Base-by-base conservation (phyloP, 2,113 vertebrate species). In the Synchiropus splendidus region DNA sequence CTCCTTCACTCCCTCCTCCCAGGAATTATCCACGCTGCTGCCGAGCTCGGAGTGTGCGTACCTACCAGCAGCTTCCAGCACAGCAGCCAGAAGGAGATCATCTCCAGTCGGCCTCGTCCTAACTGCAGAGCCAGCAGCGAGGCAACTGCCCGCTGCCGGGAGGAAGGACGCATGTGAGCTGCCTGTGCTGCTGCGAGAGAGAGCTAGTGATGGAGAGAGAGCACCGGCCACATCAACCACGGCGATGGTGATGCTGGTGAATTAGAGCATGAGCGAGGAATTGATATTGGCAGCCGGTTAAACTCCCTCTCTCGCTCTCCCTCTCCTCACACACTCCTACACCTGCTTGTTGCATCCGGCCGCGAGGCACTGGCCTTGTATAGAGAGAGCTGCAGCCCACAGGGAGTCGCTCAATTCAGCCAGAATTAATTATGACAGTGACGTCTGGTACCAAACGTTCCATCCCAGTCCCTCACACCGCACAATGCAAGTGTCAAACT, bases 21-120 rank as follows among this genome's bases (percentile, higher is more conserved):
- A 8, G 21, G 21, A 27, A 27, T 27, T 27, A 27, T 8, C 4
- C 21, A 5, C 21, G 21, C 4, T 27, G 21, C 21, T 4, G 21
- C 8, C 4, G 21, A 8, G 4, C 21, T 4, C 21, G 21, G 21
- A 27, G 18, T 11, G 36, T 6, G 4, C 44, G 18, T 47, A 80
- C 77, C 48, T 75, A 80, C 77, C 77, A 80, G 21, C 67, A 80
- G 74, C 67, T 75, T 80, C 77, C 77, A 80, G 62, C 77, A 80
- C 45, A 80, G 72, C 64, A 80, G 49, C 77, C 77, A 80, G 18
- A 80, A 77, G 27, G 77, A 80, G 50, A 80, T 80, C 77, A 80
- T 80, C 54, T 80, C 77, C 74, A 80, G 55, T 45, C 70, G 64
- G 54, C 71, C 72, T 45, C 54, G 58, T 31, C 62, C 71, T 36